These are phyloP conservation scores for Pachydiplax longipennis DNA, from an alignment of 2,888 invertebrate genomes.

Conservation along the genomic window DNA sequence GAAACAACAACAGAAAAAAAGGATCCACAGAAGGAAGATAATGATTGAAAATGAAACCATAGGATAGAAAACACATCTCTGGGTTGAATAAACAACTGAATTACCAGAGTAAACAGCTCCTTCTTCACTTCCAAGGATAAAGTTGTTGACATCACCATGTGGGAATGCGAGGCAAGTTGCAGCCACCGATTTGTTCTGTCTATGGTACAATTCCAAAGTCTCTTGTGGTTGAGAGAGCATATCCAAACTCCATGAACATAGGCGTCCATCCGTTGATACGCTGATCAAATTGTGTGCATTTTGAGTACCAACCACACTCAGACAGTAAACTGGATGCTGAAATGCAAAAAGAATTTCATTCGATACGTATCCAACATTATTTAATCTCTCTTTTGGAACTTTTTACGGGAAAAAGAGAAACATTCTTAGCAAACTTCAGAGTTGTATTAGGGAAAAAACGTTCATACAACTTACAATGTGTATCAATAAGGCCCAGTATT, in stretches of 20 bases:
- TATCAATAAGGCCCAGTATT: too few species aligned
- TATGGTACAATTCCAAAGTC: slow-evolving; percentile 86
- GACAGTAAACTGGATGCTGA: slow-evolving; percentile 96
- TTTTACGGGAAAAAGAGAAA: too few species aligned
- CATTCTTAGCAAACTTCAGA: too few species aligned
- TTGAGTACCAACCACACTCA: slow-evolving; percentile 95
- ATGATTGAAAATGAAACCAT: too few species aligned
- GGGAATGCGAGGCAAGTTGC: slow-evolving; percentile 92
- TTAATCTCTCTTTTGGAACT: too few species aligned
- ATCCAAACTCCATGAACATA: slow-evolving; percentile 99
- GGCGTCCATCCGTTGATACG: slow-evolving; percentile 95
- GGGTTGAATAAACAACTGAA: background rate
- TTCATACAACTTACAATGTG: too few species aligned
- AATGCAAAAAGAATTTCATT: slow-evolving; percentile 52
- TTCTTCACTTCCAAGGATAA: slow-evolving; percentile 96
- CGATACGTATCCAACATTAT: too few species aligned
- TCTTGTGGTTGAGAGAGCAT: slow-evolving; percentile 98
- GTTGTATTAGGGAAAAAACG: too few species aligned
- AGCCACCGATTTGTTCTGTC: slow-evolving; percentile 89
- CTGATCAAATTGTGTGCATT: slow-evolving; percentile 99
- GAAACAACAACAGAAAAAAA: too few species aligned
- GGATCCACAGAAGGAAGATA: too few species aligned
- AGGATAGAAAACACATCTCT: too few species aligned
- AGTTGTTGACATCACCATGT: slow-evolving; percentile 95
- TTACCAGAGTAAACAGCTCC: slow-evolving; percentile 89